Percentiles rank a stretch among this genome's conserved stretches.
Conservation (phyloP, 2,888 invertebrate genomes). For the Phyllotreta striolata region DNA sequence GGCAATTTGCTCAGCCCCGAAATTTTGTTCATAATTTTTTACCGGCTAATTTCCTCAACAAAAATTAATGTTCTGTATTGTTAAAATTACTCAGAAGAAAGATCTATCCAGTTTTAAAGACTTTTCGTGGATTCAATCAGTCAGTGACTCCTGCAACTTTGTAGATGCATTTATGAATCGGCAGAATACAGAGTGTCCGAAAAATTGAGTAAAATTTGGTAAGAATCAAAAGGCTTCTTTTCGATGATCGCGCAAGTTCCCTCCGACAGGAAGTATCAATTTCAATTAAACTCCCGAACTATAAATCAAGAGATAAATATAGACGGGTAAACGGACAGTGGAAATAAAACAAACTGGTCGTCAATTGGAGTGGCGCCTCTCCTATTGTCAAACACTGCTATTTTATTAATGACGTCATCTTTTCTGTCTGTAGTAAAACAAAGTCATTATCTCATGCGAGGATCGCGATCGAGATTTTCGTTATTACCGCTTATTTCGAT, state of each 20-base stretch:
- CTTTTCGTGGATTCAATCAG: too few species aligned
- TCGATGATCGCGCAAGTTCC: conserved; percentile 43
- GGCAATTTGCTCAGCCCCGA: too few species aligned
- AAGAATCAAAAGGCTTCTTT: conserved; percentile 28
- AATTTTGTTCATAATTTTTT: too few species aligned
- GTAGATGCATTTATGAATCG: too few species aligned
- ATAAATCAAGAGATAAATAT: conserved; percentile 61
- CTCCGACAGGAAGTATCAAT: conserved; percentile 60
- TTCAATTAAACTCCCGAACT: conserved; percentile 59
- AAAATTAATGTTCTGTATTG: too few species aligned
- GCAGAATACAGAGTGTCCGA: too few species aligned
- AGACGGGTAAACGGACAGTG: conserved; percentile 56
- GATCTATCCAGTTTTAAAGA: too few species aligned
- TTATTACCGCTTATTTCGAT: conserved; percentile 6
- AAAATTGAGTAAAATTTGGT: background rate
- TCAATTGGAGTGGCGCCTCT: conserved; percentile 61
- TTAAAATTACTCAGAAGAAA: too few species aligned
- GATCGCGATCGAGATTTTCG: conserved; percentile 38
- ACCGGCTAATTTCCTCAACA: too few species aligned
- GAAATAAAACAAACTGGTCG: conserved; percentile 58
- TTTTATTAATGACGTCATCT: conserved; percentile 53
- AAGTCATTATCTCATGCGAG: conserved; percentile 42
- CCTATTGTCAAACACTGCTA: conserved; percentile 55
- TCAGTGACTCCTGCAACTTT: too few species aligned
- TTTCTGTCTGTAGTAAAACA: conserved; percentile 49